phyloP scores from a whole-genome alignment of 2,113 vertebrate genomes.

The Nothobranchius furzeri region DNA sequence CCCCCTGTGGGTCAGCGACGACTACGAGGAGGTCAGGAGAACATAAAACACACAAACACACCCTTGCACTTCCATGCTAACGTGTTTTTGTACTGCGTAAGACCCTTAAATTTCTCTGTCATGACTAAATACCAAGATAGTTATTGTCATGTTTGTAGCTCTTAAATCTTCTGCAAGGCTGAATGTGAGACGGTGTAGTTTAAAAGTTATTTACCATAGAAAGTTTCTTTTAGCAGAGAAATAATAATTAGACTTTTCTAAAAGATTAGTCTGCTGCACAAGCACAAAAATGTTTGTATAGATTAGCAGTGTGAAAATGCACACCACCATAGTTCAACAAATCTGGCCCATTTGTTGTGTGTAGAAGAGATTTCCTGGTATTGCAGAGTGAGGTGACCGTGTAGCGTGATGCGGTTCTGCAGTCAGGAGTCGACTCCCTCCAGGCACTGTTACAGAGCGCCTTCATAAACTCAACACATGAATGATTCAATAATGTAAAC shows the following conservation, averaged over 20 bases:
- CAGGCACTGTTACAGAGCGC: constrained; percentile 37
- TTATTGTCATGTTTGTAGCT: constrained; percentile 7
- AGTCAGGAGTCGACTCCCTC: constrained; percentile 39
- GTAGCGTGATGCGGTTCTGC: constrained; percentile 33
- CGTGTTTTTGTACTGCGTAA: constrained; percentile 7
- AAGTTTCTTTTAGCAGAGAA: constrained; percentile 7
- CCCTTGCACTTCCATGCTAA: constrained; percentile 2
- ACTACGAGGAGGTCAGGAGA: constrained; percentile 89
- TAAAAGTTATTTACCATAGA: constrained; percentile 46
- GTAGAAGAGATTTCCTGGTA: constrained; percentile 16
- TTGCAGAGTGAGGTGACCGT: constrained; percentile 31
- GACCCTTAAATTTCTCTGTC: constrained; percentile 27
- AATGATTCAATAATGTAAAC: constrained; percentile 64
- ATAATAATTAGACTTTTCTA: constrained; percentile 4
- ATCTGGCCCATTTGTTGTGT: constrained; percentile 4
- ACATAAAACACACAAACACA: not conserved
- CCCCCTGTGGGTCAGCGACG: constrained; percentile 94
- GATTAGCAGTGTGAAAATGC: constrained; percentile 11
- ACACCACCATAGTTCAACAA: constrained; percentile 37
- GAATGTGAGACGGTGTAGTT: constrained; percentile 4
- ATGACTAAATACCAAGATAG: constrained; percentile 33
- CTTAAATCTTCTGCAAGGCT: constrained; percentile 1
- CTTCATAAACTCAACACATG: constrained; percentile 42
- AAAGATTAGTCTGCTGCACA: constrained; percentile 15
- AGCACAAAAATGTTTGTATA: constrained; percentile 15